Base-by-base conservation (phyloP, 2,113 vertebrate species). In the Gnathonemus echidnorhynchus region DNA sequence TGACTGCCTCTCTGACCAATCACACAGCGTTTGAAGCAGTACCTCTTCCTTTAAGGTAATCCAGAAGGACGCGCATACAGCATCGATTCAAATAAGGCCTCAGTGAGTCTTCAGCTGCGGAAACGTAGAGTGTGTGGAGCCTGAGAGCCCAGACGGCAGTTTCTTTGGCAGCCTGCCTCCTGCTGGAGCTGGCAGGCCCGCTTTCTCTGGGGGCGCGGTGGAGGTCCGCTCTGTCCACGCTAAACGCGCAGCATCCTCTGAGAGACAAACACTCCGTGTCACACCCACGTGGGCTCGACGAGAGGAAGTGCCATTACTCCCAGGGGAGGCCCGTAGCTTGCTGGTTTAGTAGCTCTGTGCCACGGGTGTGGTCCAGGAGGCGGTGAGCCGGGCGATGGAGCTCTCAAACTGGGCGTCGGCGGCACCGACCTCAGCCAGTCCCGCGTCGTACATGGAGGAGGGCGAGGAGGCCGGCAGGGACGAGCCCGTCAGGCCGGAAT, bases 391-490 rank as follows among this genome's bases (percentile, higher is more conserved):
- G 90, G 96, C 95, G 5, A 97, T 96, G 91, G 96, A 96, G 93
- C 93, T 96, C 93, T 97, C 96, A 1, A 96, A 96, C 94, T 97
- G 96, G 50, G 95, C 94, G 0, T 97, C 96, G 1, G 94, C 94
- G 0, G 95, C 94, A 0, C 94, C 93, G 0, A 95, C 95, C 62
- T 97, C 96, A 6, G 92, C 89, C 92, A 97, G 90, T 77, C 94
- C 92, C 9, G 95, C 95, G 90, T 96, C 95, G 0, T 97, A 97
- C 95, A 96, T 96, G 88, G 96, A 94, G 87, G 96, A 95, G 0
- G 95, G 95, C 10, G 96, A 95, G 91, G 96, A 96, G 42, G 96
- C 95, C 0, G 96, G 95, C 91, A 97, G 93, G 15, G 96, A 94
- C 89, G 96, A 95, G 89, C 95, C 95, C 91, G 94, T 95, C 91